Evolutionary conservation across 2,797 vertebrate genomes (phyloP), one percentile per base, ranked within the genome.

Genomic region (Acanthis flammea): DNA sequence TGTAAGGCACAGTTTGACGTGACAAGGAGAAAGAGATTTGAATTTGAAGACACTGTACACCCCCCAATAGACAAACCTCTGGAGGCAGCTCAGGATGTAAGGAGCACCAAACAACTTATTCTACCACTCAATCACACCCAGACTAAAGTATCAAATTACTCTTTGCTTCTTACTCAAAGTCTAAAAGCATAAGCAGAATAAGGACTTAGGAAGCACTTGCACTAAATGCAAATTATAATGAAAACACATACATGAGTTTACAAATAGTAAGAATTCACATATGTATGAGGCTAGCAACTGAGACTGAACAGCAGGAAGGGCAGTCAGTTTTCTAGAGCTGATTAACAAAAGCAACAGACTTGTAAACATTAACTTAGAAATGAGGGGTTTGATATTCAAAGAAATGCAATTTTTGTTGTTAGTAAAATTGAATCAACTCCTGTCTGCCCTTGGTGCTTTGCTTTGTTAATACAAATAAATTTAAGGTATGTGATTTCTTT

Each of bases 281-380:
- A 45, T 2, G 6, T 35, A 71, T 54, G 39, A 80, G 57, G 42
- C 45, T 31, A 72, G 27, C 19, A 77, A 67, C 17, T 0, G 2
- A 85, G 63, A 82, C 3, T 12, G 42, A 84, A 37, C 25, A 85
- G 39, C 44, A 72, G 33, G 42, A 55, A 39, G 1, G 62, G 11
- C 51, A 68, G 74, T 58, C 47, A 45, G 17, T 67, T 89, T 88
- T 39, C n/a, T 60, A 82, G 8, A 66, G 33, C 8, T 18, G 5
- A 73, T 58, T 76, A 8, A 57, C 58, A 90, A 83, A 62, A 60
- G 17, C 18, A 77, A 63, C 23, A 18, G 8, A 57, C 12, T 22
- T 57, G 19, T 55, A 88, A 86, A 86, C 53, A 84, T 35, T 61
- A 67, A 47, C 70, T 81, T 53, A 35, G 41, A 86, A 92, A 30